These are phyloP conservation scores for Cryptocephalus primarius DNA, from an alignment of 2,888 invertebrate genomes.

Conservation along the genomic window DNA sequence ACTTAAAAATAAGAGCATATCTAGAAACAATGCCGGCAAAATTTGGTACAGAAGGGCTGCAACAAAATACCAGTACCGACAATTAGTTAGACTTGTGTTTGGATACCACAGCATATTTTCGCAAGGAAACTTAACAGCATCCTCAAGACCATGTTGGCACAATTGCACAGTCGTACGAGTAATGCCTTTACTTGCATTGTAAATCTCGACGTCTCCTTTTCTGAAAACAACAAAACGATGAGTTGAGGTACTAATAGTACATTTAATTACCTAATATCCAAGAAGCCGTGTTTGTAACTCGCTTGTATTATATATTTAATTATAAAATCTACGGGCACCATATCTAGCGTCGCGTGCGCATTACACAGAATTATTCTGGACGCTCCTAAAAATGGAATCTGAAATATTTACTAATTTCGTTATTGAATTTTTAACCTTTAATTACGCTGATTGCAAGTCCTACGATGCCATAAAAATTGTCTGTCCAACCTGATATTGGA, in stretches of 20 bases:
- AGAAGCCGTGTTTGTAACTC: too few relatives aligned
- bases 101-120: conserved; percentile 61
- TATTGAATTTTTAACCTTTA: conserved; percentile 25
- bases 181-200: conserved; percentile 68
- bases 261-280: too few relatives aligned
- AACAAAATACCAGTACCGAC: conserved; percentile 51
- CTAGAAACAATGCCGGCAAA: conserved; percentile 67
- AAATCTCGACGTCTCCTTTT: conserved; percentile 45
- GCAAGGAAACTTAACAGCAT: conserved; percentile 41
- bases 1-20: conserved; percentile 49
- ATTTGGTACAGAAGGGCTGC: conserved; percentile 29
- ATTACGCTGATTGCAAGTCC: conserved; percentile 38
- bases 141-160: too few relatives aligned
- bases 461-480: conserved; percentile 85
- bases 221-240: not conserved
- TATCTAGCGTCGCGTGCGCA: too few relatives aligned
- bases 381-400: too few relatives aligned
- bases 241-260: too few relatives aligned
- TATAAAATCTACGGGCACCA: too few relatives aligned
- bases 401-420: too few relatives aligned
- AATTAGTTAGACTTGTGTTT: conserved; percentile 46
- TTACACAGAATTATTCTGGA: too few relatives aligned
- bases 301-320: too few relatives aligned
- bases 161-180: conserved; percentile 45
- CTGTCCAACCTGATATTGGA: conserved; percentile 53